Evolutionary conservation across 2,797 vertebrate genomes (phyloP).

Genomic region (Manis javanica): DNA sequence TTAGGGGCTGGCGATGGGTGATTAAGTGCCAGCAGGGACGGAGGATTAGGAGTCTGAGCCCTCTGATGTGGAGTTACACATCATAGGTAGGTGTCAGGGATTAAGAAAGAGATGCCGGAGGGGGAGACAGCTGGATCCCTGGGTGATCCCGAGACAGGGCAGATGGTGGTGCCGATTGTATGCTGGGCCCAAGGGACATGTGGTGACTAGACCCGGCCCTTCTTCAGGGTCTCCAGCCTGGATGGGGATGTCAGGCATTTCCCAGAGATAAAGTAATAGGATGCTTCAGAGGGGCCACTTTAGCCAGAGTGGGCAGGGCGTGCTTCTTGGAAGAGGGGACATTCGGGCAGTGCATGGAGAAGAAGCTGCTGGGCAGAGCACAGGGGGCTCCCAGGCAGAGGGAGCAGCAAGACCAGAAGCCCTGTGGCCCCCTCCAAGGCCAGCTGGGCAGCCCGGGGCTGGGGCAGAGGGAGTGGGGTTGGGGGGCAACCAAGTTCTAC

Average conservation of each 20-base stretch:
- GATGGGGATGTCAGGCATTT: rapidly evolving
- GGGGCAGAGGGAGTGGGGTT: neutral
- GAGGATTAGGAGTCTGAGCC: slow-evolving; percentile 28
- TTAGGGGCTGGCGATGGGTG: neutral
- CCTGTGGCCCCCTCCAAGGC: neutral
- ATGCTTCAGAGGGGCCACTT: neutral
- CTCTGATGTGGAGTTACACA: neutral
- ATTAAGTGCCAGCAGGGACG: neutral
- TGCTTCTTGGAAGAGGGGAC: neutral
- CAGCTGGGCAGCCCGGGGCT: too few relatives aligned
- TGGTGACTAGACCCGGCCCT: neutral
- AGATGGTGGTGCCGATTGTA: neutral
- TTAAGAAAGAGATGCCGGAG: neutral
- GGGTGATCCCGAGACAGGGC: neutral
- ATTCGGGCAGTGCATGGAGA: neutral
- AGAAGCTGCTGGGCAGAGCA: rapidly evolving
- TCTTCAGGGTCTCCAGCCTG: neutral
- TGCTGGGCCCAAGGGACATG: neutral
- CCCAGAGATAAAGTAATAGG: neutral
- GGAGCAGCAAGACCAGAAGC: neutral
- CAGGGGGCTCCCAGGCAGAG: neutral
- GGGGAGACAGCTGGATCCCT: neutral
- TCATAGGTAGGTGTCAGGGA: neutral
- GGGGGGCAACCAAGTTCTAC: rapidly evolving
- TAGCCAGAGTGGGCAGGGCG: neutral